A percentile compares a stretch with the other conserved stretches of the same genome.
Conservation (phyloP, 2,113 vertebrate species). For the Microcebus griseorufus region DNA sequence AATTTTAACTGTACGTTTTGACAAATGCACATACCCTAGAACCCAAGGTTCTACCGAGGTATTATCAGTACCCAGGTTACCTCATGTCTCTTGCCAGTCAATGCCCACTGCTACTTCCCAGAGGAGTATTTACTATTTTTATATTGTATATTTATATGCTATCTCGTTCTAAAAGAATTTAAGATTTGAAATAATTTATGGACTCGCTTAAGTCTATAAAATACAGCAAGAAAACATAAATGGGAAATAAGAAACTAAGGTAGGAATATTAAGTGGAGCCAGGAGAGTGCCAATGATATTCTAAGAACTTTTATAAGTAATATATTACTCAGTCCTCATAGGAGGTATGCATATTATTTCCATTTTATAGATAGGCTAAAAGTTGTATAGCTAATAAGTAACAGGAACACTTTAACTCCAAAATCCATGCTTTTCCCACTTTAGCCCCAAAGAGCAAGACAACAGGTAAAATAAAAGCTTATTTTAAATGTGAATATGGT, state of each 20-base stretch:
- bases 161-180: not conserved
- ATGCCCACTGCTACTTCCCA: not conserved
- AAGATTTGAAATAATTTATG: slow-evolving; percentile 38
- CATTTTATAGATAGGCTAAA: slow-evolving; percentile 24
- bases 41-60: not conserved
- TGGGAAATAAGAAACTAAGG: slow-evolving; percentile 26
- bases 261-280: slow-evolving; percentile 21
- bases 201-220: slow-evolving; percentile 20
- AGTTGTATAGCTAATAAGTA: slow-evolving; percentile 35
- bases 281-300: not conserved
- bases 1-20: slow-evolving; percentile 37
- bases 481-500: slow-evolving; percentile 11
- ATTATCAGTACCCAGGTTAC: not conserved
- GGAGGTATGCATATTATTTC: slow-evolving; percentile 35
- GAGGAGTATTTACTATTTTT: slow-evolving; percentile 11
- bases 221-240: slow-evolving; percentile 25
- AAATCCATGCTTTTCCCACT: not conserved
- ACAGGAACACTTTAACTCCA: not conserved
- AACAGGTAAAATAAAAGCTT: slow-evolving; percentile 14
- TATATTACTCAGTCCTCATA: slow-evolving; percentile 29
- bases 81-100: not conserved
- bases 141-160: not conserved
- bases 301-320: slow-evolving; percentile 24
- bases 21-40: not conserved
- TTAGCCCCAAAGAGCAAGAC: not conserved